Conservation (phyloP, 1,140 invertebrate genomes). For the Trinorchestia longiramus region DNA sequence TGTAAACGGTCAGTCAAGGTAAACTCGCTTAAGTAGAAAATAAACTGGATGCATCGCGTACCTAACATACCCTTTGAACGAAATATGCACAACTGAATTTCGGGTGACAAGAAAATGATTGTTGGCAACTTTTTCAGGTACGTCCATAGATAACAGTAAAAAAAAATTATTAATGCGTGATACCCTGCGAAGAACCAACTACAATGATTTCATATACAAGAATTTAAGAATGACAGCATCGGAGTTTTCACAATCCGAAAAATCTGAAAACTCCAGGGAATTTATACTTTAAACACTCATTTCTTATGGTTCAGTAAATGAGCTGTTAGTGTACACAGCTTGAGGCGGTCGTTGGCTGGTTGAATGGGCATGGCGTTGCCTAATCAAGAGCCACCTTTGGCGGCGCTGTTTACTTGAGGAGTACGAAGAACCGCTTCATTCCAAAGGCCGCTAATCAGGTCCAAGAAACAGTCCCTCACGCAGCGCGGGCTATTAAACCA, state of each 20-base stretch:
- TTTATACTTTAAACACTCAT: neutral
- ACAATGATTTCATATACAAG: too few species aligned
- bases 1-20: neutral
- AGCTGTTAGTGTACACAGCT: neutral
- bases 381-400: slow-evolving; percentile 20
- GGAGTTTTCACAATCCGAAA: too few species aligned
- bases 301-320: neutral
- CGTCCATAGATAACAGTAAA: neutral
- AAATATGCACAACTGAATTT: neutral
- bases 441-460: slow-evolving; percentile 26
- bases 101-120: neutral
- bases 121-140: neutral
- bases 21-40: neutral
- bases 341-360: neutral
- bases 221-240: too few species aligned
- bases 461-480: slow-evolving; percentile 52
- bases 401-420: slow-evolving; percentile 11
- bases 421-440: slow-evolving; percentile 8
- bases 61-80: neutral
- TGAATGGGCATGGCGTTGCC: slow-evolving; percentile 2
- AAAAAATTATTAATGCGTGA: neutral
- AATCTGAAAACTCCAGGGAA: neutral
- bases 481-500: slow-evolving; percentile 19
- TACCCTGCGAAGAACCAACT: neutral
- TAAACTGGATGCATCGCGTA: neutral